Evolutionary conservation across 2,888 invertebrate genomes (phyloP).

Genomic region (Latrodectus elegans): DNA sequence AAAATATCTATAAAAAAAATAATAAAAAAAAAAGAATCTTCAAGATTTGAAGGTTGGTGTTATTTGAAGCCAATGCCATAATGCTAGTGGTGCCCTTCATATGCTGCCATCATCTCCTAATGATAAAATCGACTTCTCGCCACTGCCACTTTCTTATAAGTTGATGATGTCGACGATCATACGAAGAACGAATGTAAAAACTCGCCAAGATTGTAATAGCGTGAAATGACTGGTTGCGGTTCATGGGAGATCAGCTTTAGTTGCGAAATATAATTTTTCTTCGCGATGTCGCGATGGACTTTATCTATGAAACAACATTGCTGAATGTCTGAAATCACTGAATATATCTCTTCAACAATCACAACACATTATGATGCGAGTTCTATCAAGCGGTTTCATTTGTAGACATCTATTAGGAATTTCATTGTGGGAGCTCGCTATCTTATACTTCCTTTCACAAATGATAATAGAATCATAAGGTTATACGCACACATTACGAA

Average conservation of each 20-base stretch:
- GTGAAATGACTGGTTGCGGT: conserved; percentile 54
- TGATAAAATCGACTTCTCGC: conserved; percentile 24
- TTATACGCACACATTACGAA: too few species aligned
- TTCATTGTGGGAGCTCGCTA: too few species aligned
- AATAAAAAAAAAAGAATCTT: background rate
- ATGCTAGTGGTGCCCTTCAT: conserved; percentile 8
- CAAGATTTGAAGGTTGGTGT: conserved; percentile 11
- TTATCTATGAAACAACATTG: background rate
- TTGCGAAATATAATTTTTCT: background rate
- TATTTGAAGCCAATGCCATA: conserved; percentile 30
- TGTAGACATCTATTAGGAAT: too few species aligned
- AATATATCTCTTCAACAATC: background rate
- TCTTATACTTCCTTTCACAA: too few species aligned
- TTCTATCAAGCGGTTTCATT: too few species aligned
- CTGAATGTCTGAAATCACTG: background rate
- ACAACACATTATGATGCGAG: background rate
- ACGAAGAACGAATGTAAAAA: conserved; percentile 11
- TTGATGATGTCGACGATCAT: conserved; percentile 31
- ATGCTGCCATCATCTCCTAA: conserved; percentile 38
- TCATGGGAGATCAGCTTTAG: background rate
- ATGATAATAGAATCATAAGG: too few species aligned
- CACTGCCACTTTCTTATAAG: conserved; percentile 6
- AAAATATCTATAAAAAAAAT: too few species aligned
- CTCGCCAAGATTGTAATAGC: conserved; percentile 40
- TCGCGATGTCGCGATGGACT: background rate